phyloP scores from a whole-genome alignment of 2,888 invertebrate genomes.

The Chydorus sphaericus region DNA sequence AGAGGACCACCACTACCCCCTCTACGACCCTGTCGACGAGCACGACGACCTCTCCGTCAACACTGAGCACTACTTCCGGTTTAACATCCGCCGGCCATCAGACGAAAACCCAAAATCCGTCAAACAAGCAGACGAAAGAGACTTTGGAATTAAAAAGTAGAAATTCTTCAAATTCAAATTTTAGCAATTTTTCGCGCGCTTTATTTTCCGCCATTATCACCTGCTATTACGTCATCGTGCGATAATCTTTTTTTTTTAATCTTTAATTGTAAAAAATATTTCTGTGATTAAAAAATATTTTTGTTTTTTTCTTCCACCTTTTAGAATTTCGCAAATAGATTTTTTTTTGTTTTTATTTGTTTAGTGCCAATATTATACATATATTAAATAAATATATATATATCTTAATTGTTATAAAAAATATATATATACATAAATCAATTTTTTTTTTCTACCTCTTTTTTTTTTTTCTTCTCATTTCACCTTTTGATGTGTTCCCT shows the following conservation, averaged over 20 bases:
- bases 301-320: no score
- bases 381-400: no score
- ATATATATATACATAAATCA: background rate
- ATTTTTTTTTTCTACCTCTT: background rate
- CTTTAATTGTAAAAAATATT: no score
- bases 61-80: background rate
- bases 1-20: slow-evolving; percentile 47
- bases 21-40: slow-evolving; percentile 32
- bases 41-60: slow-evolving; percentile 17
- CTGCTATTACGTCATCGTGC: no score
- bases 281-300: no score
- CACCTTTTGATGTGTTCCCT: no score
- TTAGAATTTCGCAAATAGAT: no score
- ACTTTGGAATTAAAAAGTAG: background rate
- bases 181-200: background rate
- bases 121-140: slow-evolving; percentile 1
- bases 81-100: no score
- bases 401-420: no score
- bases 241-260: no score
- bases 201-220: background rate
- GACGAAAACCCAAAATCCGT: background rate
- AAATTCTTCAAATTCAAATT: background rate
- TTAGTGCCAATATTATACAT: no score
- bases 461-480: background rate
- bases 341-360: no score